Evolutionary conservation across 2,113 vertebrate genomes (phyloP).

Genomic region (Gallinago media): DNA sequence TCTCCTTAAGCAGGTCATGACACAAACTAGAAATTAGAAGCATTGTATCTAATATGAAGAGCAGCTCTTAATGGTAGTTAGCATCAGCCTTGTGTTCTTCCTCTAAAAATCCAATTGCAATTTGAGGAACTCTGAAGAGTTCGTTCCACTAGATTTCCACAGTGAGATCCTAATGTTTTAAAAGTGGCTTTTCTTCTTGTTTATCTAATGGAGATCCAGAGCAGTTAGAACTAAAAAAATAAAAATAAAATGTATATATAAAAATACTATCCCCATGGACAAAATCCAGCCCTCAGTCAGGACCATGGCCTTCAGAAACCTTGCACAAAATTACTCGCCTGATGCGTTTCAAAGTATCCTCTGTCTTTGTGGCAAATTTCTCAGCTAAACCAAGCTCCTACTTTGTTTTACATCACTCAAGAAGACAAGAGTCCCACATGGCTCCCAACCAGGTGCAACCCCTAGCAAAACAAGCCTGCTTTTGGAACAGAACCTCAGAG

Average conservation of each 20-base stretch:
- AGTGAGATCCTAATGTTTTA: background rate
- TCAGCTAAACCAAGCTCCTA: background rate
- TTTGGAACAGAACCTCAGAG: background rate
- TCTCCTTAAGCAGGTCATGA: conserved; percentile 61
- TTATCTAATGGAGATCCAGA: background rate
- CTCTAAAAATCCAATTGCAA: background rate
- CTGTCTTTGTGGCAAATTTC: background rate
- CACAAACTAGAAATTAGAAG: conserved; percentile 42
- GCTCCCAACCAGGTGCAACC: background rate
- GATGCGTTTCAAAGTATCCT: background rate
- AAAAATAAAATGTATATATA: background rate
- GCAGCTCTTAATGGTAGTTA: background rate
- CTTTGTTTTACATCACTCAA: background rate
- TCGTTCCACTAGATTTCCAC: background rate
- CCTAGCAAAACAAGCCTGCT: background rate
- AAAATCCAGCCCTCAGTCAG: background rate
- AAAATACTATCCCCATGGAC: background rate
- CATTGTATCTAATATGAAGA: background rate
- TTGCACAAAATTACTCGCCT: background rate
- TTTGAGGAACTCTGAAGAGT: background rate
- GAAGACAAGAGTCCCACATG: background rate
- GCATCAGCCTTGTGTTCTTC: background rate
- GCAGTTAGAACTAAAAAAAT: background rate
- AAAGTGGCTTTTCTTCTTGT: background rate
- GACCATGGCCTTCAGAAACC: background rate